Evolutionary conservation across 2,888 invertebrate species (phyloP).

Genomic region (Uloborus plumipes): DNA sequence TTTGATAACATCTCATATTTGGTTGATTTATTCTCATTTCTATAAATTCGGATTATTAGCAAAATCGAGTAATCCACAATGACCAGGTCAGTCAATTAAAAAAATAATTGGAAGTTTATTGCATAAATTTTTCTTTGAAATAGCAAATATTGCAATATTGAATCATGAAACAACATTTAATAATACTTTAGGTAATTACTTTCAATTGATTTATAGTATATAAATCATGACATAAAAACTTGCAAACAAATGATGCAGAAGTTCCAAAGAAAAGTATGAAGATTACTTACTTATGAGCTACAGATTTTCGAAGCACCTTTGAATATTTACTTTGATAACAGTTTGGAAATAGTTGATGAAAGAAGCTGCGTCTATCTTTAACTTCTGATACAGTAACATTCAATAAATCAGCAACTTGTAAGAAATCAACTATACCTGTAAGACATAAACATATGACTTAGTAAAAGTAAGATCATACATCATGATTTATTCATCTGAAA

Average conservation of each 20-base stretch:
- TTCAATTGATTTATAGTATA: not conserved
- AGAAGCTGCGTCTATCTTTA: slow-evolving; percentile 68
- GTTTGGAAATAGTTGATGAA: slow-evolving; percentile 51
- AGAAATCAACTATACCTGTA: slow-evolving; percentile 69
- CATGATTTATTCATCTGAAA: no score
- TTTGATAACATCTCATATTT: no score
- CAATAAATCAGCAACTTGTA: slow-evolving; percentile 72
- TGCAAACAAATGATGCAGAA: not conserved
- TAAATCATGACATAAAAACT: not conserved
- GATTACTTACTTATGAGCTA: slow-evolving; percentile 59
- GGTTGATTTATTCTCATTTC: no score
- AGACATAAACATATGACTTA: not conserved
- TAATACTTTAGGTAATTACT: not conserved
- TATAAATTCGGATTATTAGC: no score
- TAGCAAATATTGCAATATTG: no score
- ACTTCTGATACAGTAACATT: slow-evolving; percentile 72
- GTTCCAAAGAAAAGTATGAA: no score
- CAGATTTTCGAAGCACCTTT: slow-evolving; percentile 37
- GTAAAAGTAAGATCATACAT: no score
- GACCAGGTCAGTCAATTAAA: no score
- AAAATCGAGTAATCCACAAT: no score
- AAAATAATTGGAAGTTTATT: no score
- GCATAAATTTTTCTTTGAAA: no score
- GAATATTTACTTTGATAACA: slow-evolving; percentile 60
- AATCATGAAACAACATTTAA: no score